Percentiles rank a stretch among this genome's conserved stretches.
Evolutionary conservation across 2,888 invertebrate genomes (phyloP).

Genomic region (Xestobium rufovillosum): DNA sequence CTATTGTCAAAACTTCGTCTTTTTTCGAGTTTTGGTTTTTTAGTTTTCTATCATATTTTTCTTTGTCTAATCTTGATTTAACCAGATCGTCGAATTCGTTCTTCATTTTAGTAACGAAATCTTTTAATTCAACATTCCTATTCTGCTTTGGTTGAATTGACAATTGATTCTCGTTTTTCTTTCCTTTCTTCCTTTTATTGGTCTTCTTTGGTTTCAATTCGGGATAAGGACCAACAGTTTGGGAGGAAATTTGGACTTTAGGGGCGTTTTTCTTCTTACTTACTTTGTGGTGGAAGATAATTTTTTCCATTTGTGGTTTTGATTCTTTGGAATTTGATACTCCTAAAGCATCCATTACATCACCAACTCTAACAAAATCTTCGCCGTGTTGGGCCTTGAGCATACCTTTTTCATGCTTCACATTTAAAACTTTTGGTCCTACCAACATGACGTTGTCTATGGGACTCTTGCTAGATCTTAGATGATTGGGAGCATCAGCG

Average conservation of each 20-base stretch:
- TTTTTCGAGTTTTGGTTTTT: conserved; percentile 4
- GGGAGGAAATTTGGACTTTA: conserved; percentile 1
- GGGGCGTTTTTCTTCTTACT: conserved; percentile 10
- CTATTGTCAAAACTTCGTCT: not conserved
- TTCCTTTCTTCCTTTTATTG: conserved; percentile 8
- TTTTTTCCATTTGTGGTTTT: conserved; percentile 26
- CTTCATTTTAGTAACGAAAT: conserved; percentile 26
- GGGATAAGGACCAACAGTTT: too few species aligned
- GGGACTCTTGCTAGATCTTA: conserved; percentile 2
- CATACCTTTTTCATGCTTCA: conserved; percentile 14
- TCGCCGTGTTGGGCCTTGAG: too few species aligned
- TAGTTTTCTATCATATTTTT: conserved; percentile 1
- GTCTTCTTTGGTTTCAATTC: conserved; percentile 8
- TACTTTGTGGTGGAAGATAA: too few species aligned
- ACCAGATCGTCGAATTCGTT: conserved; percentile 21
- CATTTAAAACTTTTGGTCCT: conserved; percentile 26
- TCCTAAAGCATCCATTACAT: conserved; percentile 37
- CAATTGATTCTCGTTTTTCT: conserved; percentile 6
- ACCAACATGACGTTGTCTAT: conserved; percentile 23
- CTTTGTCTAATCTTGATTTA: conserved; percentile 5
- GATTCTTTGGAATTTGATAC: conserved; percentile 32
- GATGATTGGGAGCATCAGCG: conserved; percentile 23
- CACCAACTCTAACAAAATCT: conserved; percentile 32
- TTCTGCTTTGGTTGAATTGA: conserved; percentile 12
- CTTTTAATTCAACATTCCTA: conserved; percentile 8